Base-by-base conservation (phyloP, 2,797 vertebrate species). In the Smutsia temminckii region DNA sequence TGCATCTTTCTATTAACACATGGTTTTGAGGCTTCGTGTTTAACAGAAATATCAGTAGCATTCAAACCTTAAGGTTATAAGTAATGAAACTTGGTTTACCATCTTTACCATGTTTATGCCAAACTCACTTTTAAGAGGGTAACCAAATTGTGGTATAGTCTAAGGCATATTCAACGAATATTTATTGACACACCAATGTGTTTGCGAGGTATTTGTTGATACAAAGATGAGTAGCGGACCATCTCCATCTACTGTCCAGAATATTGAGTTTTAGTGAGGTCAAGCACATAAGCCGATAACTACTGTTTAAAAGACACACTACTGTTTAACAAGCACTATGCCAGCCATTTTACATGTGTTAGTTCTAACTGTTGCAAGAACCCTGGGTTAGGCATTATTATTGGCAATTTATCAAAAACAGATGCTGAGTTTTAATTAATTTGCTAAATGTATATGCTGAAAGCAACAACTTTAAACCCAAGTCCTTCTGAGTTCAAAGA, bases 401-500 rank as follows among this genome's bases (percentile, higher is more conserved):
- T 23, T 51, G 49, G 40, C 37, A 53, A 40, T 37, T 61, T 66
- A 59, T 66, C 4, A 23, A 69, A 81, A 90, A 80, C 14, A 20
- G 21, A 79, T 32, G 23, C 8, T n/a, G 12, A 85, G n/a, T 68
- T 85, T 71, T 53, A 68, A 74, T 69, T 84, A 64, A 85, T 63
- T 94, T 86, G 18, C 27, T 61, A 63, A 79, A 93, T 9, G 75
- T 55, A 49, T 11, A 3, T n/a, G 14, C 14, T 32, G 21, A 23
- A 61, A 13, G 29, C 23, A 77, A 34, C n/a, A 89, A 59, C 13
- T 71, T n/a, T 34, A 79, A 68, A 49, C 1, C 18, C 32, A 77
- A n/a, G 5, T 86, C 34, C 12, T 81, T 89, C 55, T 85, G 53
- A 78, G 34, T 66, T 95, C 34, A 86, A 69, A 93, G n/a, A 40